Base-by-base conservation (phyloP, 2,888 invertebrate genomes). In the Sipha maydis region DNA sequence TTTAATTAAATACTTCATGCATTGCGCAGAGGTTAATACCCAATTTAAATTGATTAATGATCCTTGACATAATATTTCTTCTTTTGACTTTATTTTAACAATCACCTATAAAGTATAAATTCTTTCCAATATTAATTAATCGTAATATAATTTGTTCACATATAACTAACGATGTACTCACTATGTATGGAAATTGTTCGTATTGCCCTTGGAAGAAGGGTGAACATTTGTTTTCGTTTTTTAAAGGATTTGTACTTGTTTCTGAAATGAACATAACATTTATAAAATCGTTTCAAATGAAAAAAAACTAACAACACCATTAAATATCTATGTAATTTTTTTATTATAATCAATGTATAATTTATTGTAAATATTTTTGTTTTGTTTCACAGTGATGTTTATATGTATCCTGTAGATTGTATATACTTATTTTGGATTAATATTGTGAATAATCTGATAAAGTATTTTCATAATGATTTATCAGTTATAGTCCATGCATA, bases 21-120 rank as follows among this genome's bases (percentile, higher is more conserved):
- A 86, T 31, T 34, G 5, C 4, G 71, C 71, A 28, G 85, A 79
- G 5, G 85, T 79, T 38, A 86, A 11, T 56, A 86, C n/a, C 79
- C 85, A 79, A 11, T 76, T 79, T 34, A 56, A 34, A 21, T 86
- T 54, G 56, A 86, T 56, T 28, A 86, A 56, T 28, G 85, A 56
- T 28, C 85, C 85, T 69, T 28, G 71, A 67, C 85, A 86, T 31
- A 73, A 38, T 38, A 56, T 21, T 79, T 56, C 56, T 38, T 54
- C 28, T 4, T 71, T 79, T 19, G 71, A 79, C 31, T n/a, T 67
- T 14, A 5, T n/a, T 71, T 56, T 71, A 21, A 86, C 1, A 14
- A 78, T 8, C 17, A 78, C 78, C 85, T 84, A 31, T 48, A 48
- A 48, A 31, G n/a, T 9, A 17, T n/a, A 9, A 71, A 56, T 48